Evolutionary conservation across 1,140 invertebrate genomes (phyloP), one percentile per base, ranked within the genome.

Genomic region (Calliopsis andreniformis): DNA sequence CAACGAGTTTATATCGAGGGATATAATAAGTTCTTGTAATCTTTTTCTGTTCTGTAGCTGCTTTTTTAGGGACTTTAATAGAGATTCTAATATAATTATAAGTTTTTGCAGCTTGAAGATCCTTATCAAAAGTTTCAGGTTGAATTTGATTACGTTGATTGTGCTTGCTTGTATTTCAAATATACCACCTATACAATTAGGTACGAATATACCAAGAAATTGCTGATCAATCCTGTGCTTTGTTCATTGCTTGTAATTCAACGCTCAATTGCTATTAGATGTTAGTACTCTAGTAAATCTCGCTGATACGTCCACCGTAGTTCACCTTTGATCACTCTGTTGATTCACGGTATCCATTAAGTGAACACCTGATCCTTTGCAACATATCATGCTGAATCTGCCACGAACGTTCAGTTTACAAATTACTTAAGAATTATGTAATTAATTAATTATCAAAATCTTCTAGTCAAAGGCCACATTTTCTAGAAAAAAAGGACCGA

Each of bases 251-350:
- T 32, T 51, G 55, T 69, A 76, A 59, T 76, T 76, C 73, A 68
- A 68, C 66, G 64, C 55, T 76, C 73, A 76, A 76, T 76, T 76
- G 73, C 73, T 59, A 76, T 76, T 76, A 76, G 73, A 58, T 69
- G 73, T 68, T 76, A 61, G 73, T 61, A 69, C 53, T 51, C 73
- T 55, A 59, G 64, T 69, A 76, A 76, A 76, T 76, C 73, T 76
- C 66, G 59, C 66, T 76, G 73, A 68, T 76, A 68, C 42, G 45
- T 76, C 51, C 73, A 69, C 64, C 56, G 32, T 69, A 68, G 73
- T n/a, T n/a, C n/a, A n/a, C 73, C 64, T 76, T 76, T 76, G 73
- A 76, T 76, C 73, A 69, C 64, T 69, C 55, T 58, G 55, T 59
- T 56, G 73, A 69, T 76, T 69, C 43, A 23, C 43, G 53, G 45